Evolutionary conservation across 2,888 invertebrate genomes (phyloP).

Genomic region (Graphium colonna): DNA sequence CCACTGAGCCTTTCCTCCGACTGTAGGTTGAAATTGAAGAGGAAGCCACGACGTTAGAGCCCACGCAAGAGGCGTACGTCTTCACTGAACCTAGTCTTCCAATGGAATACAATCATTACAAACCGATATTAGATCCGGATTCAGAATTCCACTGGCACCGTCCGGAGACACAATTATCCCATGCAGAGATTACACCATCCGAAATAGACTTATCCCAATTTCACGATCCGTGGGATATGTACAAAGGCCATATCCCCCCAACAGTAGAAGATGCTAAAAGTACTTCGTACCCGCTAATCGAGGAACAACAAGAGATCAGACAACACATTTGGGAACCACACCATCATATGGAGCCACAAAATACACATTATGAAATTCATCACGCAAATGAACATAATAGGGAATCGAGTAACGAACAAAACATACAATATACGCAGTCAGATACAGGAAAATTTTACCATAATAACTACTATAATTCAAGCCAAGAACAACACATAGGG

Average conservation of each 20-base stretch:
- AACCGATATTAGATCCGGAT: slow-evolving; percentile 41
- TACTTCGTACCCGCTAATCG: slow-evolving; percentile 32
- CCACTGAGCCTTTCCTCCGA: slow-evolving; percentile 70
- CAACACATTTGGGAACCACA: slow-evolving; percentile 56
- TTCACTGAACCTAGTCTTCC: slow-evolving; percentile 30
- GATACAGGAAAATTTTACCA: neutral
- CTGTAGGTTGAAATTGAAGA: slow-evolving; percentile 68
- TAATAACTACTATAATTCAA: neutral
- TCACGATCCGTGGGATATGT: slow-evolving; percentile 88
- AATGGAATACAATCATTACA: slow-evolving; percentile 41
- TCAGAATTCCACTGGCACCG: slow-evolving; percentile 75
- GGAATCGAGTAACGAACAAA: neutral
- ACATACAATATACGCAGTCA: neutral
- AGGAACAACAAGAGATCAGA: slow-evolving; percentile 51
- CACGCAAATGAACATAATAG: slow-evolving; percentile 14
- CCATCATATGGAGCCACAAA: slow-evolving; percentile 29
- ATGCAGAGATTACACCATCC: slow-evolving; percentile 36
- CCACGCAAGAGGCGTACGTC: slow-evolving; percentile 42
- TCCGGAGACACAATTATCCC: slow-evolving; percentile 47
- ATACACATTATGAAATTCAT: slow-evolving; percentile 24
- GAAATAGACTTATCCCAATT: slow-evolving; percentile 50
- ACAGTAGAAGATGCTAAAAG: slow-evolving; percentile 34
- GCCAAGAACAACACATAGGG: neutral
- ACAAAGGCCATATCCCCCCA: slow-evolving; percentile 75
- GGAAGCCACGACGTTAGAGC: slow-evolving; percentile 37